Conservation (phyloP, 2,888 invertebrate genomes). For the Scaptodrosophila latifasciaeformis region DNA sequence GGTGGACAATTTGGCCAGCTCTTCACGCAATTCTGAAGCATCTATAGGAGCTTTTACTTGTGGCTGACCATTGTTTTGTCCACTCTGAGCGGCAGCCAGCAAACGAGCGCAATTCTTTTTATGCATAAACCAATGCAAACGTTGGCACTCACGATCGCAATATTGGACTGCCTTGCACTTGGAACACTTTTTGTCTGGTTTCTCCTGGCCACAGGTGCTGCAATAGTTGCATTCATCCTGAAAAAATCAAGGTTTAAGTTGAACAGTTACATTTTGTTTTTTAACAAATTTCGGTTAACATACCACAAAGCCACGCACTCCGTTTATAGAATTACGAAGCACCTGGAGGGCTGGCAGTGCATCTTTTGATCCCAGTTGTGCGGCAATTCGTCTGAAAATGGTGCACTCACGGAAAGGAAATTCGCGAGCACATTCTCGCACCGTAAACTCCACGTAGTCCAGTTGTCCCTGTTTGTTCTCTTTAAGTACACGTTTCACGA, state of each 20-base stretch:
- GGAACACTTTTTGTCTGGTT: slow-evolving; percentile 93
- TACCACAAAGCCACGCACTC: slow-evolving; percentile 86
- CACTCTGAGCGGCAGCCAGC: slow-evolving; percentile 73
- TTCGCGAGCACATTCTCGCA: slow-evolving; percentile 90
- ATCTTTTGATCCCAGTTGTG: slow-evolving; percentile 85
- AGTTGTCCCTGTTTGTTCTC: slow-evolving; percentile 82
- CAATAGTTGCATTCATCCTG: slow-evolving; percentile 81
- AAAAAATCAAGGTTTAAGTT: background rate
- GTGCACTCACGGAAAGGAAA: slow-evolving; percentile 94
- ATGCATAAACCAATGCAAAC: slow-evolving; percentile 93
- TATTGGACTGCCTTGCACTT: slow-evolving; percentile 95
- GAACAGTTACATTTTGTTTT: background rate
- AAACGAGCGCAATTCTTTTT: slow-evolving; percentile 88
- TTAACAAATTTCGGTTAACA: slow-evolving; percentile 18
- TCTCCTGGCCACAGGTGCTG: slow-evolving; percentile 90
- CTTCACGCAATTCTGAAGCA: slow-evolving; percentile 56
- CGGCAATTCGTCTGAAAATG: slow-evolving; percentile 88
- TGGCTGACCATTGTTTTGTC: slow-evolving; percentile 46
- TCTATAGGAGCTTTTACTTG: slow-evolving; percentile 52
- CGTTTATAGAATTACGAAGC: slow-evolving; percentile 89
- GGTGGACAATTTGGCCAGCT: slow-evolving; percentile 56
- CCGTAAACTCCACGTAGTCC: slow-evolving; percentile 82
- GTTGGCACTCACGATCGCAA: slow-evolving; percentile 95
- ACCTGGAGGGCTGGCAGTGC: slow-evolving; percentile 81
- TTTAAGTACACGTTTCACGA: slow-evolving; percentile 85